A percentile compares a stretch with the other conserved stretches of the same genome.
These are phyloP conservation scores for Prionace glauca DNA, from an alignment of 2,797 vertebrate genomes.

Conservation along the genomic window DNA sequence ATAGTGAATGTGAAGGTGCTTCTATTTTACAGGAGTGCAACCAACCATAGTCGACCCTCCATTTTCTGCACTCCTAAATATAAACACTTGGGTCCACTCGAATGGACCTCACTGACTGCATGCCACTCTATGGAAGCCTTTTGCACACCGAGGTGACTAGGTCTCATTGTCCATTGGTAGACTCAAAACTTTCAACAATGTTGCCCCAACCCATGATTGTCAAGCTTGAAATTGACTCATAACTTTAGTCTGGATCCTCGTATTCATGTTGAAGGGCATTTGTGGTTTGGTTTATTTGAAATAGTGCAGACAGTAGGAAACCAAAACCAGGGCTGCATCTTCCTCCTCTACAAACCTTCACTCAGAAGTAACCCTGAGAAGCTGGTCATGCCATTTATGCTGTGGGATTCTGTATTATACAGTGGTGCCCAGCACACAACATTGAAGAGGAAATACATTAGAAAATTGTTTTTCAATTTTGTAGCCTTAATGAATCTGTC, in stretches of 20 bases:
- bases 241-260: neutral
- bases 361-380: neutral
- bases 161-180: neutral
- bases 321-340: too few species aligned
- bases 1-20: slow-evolving; percentile 3
- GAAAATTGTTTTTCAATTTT: neutral
- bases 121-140: neutral
- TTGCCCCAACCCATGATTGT: neutral
- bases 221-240: neutral
- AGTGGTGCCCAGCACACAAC: too few species aligned
- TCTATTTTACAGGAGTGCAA: neutral
- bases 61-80: neutral
- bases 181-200: neutral
- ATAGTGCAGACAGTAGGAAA: neutral
- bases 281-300: neutral
- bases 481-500: neutral
- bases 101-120: neutral
- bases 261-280: neutral
- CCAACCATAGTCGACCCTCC: neutral
- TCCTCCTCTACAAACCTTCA: neutral
- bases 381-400: neutral
- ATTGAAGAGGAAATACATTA: neutral
- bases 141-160: neutral
- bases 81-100: neutral
- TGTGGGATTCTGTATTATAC: neutral